These are phyloP conservation scores for Hyphantria cunea DNA, from an alignment of 1,140 invertebrate species.

Conservation along the genomic window DNA sequence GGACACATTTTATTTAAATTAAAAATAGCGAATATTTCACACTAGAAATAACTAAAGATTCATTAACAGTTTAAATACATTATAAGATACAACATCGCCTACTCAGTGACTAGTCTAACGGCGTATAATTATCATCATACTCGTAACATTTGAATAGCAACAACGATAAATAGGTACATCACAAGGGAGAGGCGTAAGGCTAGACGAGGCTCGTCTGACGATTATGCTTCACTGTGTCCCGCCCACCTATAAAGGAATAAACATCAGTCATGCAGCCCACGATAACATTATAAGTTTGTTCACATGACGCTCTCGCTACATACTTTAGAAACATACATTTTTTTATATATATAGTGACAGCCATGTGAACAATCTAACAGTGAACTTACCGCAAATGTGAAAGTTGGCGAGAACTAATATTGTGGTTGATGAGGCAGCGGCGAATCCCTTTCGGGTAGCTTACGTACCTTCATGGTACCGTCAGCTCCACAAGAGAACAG, in stretches of 20 bases:
- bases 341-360: no score
- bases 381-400: not conserved
- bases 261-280: no score
- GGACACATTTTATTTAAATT: slow-evolving; percentile 49
- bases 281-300: no score
- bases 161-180: slow-evolving; percentile 67
- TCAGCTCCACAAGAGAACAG: slow-evolving; percentile 99
- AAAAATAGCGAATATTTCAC: slow-evolving; percentile 72
- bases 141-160: slow-evolving; percentile 68
- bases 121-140: slow-evolving; percentile 62
- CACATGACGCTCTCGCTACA: no score
- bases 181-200: slow-evolving; percentile 48
- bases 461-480: slow-evolving; percentile 98
- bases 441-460: slow-evolving; percentile 89
- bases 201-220: slow-evolving; percentile 28
- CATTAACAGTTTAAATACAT: slow-evolving; percentile 73
- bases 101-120: slow-evolving; percentile 79
- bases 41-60: slow-evolving; percentile 77
- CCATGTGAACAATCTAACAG: no score
- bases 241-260: slow-evolving; percentile 9
- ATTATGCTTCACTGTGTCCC: slow-evolving; percentile 18
- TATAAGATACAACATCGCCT: slow-evolving; percentile 75
- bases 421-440: slow-evolving; percentile 51
- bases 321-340: no score
- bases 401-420: slow-evolving; percentile 32